phyloP scores from a whole-genome alignment of 2,888 invertebrate genomes.

The Brachyptera putata region DNA sequence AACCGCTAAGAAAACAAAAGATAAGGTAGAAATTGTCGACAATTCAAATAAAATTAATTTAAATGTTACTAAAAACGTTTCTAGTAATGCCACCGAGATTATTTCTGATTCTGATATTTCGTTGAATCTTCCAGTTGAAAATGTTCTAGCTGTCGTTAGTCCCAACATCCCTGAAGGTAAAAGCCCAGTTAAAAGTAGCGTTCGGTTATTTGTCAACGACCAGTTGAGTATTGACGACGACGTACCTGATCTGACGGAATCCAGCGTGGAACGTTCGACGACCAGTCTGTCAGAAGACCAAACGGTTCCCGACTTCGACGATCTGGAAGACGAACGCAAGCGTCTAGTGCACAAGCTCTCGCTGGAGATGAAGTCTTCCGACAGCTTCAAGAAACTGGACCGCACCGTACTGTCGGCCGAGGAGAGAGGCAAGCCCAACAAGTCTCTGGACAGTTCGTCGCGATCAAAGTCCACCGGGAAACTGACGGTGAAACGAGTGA shows the following conservation, averaged over 20 bases:
- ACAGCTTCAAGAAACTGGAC: neutral
- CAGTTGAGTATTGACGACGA: neutral
- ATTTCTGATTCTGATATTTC: too few relatives aligned
- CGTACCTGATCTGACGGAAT: neutral
- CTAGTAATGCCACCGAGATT: too few relatives aligned
- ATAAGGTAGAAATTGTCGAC: neutral
- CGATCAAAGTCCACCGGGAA: constrained; percentile 1
- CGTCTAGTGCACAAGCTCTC: neutral
- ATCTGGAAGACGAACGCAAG: neutral
- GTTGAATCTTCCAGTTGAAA: too few relatives aligned
- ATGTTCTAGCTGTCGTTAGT: too few relatives aligned
- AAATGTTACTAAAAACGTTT: neutral
- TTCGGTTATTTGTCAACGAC: neutral
- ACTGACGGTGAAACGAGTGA: neutral
- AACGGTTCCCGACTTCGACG: neutral
- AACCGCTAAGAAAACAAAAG: neutral
- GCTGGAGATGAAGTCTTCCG: constrained; percentile 5
- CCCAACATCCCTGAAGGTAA: too few relatives aligned
- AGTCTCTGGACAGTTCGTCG: neutral
- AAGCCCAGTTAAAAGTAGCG: neutral
- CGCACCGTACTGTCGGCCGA: constrained; percentile 4
- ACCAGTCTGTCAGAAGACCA: neutral
- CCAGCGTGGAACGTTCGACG: neutral
- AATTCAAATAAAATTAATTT: neutral
- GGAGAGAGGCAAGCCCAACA: neutral